Evolutionary conservation across 1,140 invertebrate species (phyloP).

Genomic region (Brachionus paranguensis): DNA sequence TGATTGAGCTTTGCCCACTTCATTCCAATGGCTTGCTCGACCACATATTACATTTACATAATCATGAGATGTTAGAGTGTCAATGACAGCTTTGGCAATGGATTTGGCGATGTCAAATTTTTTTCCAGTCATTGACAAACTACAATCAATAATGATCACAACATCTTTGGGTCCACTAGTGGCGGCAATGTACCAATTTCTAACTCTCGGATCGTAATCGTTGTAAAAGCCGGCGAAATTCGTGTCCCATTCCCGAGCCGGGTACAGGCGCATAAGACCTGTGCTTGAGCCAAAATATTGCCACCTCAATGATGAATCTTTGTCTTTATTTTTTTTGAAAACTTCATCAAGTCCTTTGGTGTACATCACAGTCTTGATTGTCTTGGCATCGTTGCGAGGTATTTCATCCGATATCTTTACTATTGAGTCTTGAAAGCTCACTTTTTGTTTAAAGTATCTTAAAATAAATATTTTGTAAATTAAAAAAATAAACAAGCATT

Average conservation of each 20-base stretch:
- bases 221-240: slow-evolving; percentile 58
- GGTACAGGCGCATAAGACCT: slow-evolving; percentile 54
- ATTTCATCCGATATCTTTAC: slow-evolving; percentile 58
- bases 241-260: slow-evolving; percentile 56
- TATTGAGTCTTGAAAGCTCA: slow-evolving; percentile 50
- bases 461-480: neutral
- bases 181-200: slow-evolving; percentile 57
- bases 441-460: slow-evolving; percentile 53
- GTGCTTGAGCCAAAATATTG: slow-evolving; percentile 57
- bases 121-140: slow-evolving; percentile 51
- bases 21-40: slow-evolving; percentile 55
- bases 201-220: slow-evolving; percentile 55
- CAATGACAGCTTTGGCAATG: slow-evolving; percentile 56
- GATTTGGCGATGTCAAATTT: slow-evolving; percentile 56
- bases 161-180: slow-evolving; percentile 58
- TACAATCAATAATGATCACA: slow-evolving; percentile 56
- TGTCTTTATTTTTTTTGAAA: slow-evolving; percentile 49
- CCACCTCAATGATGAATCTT: slow-evolving; percentile 52
- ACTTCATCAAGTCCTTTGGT: slow-evolving; percentile 50
- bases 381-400: slow-evolving; percentile 49
- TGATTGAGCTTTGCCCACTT: slow-evolving; percentile 50
- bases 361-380: slow-evolving; percentile 51
- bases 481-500: neutral
- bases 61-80: slow-evolving; percentile 56
- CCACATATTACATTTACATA: slow-evolving; percentile 57